Base-by-base conservation (phyloP, 1,140 invertebrate species). In the Lasioglossum albipes region DNA sequence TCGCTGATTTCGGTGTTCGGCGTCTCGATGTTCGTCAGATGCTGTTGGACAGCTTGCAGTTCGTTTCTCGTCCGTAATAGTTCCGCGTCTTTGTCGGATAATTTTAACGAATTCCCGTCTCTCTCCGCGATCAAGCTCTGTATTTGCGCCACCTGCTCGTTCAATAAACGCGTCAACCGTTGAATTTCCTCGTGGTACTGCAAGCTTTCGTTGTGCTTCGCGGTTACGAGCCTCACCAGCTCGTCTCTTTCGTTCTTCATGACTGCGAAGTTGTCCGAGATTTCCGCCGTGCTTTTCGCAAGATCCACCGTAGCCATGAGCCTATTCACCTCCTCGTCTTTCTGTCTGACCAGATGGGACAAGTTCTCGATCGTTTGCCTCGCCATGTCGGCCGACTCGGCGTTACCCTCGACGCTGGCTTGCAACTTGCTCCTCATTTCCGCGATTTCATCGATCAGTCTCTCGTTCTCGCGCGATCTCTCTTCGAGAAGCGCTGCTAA, bases 111-210 rank as follows among this genome's bases (percentile, higher is more conserved):
- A 91, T 77, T 54, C 54, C 78, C 65, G 52, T 91, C 89, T 45
- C 69, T 84, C 31, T 93, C 89, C 0, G 75, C 62, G 0, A 82
- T 67, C 9, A 94, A 89, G 31, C 92, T 91, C 31, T 92, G 91
- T 72, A 93, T 71, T 6, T 91, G 83, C 27, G 84, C 31, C 9
- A 91, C 87, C 78, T 92, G 90, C 52, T 94, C 93, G 12, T 81
- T 81, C 27, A 96, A 80, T 7, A 95, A 84, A 75, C 95, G 93
- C 27, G 95, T 95, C n/a, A 98, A 87, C 57, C 96, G 94, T 90
- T 97, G 96, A 73, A 98, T 96, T 93, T 98, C 97, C 6, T 93
- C 94, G 84, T 98, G 97, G 91, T 98, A 98, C 66, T 96, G 95
- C 2, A 97, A 88, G 88, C 95, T 97, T 91, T 98, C 97, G 75